Evolutionary conservation across 2,113 vertebrate genomes (phyloP), one percentile per base, ranked within the genome.

Genomic region (Talpa occidentalis): DNA sequence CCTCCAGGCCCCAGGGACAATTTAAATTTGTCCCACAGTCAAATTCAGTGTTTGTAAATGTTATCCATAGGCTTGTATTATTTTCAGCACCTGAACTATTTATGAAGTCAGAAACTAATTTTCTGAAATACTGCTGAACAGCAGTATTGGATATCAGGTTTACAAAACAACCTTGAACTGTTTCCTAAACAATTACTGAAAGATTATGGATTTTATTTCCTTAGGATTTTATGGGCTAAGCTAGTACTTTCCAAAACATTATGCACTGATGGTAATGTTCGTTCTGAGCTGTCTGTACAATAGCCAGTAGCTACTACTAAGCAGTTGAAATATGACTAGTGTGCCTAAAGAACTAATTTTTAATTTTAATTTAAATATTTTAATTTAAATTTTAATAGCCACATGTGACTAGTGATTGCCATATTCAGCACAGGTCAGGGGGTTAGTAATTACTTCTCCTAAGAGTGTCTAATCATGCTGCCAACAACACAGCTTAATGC

Each of bases 21-120:
- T 93, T 90, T 44, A 79, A 89, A 88, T 74, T 81, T 78, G 62
- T 86, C 19, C 79, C 44, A 91, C 32, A 74, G 26, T 72, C 89
- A 91, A 78, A 62, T 70, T 82, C 59, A 79, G 6, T 83, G 64
- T 81, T 96, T 94, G 64, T 91, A 95, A 95, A 91, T 30, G 59
- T 47, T 76, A 72, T 86, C 69, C 40, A 93, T 67, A 73, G 54
- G 37, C 22, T 88, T 86, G 26, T 81, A 44, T 85, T 94, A 44
- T 85, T 88, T 94, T 95, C 9, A 91, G 74, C 21, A 96, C 52
- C 24, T 95, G 67, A 44, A 26, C 37, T 81, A 35, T 86, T 81
- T 40, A 81, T 40, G 28, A 88, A 89, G 73, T 62, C 52, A 91
- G 87, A 77, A 82, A 73, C 40, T 62, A 42, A 81, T 40, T 91